Percentiles rank a stretch among this genome's conserved stretches.
phyloP scores from a whole-genome alignment of 2,888 invertebrate species.

The Drosophila mettleri region DNA sequence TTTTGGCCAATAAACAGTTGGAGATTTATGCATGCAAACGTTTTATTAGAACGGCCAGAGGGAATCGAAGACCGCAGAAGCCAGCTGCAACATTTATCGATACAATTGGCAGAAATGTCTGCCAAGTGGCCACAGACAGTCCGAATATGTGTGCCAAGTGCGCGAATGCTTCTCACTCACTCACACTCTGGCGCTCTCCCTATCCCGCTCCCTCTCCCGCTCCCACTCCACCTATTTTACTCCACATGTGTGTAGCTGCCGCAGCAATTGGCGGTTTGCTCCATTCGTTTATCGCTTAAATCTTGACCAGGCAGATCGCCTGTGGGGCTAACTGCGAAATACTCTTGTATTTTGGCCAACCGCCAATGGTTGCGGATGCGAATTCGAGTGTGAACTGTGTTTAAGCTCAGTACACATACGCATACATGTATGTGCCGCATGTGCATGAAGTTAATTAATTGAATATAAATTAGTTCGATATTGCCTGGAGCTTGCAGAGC shows the following conservation, averaged over 20 bases:
- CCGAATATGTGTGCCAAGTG: slow-evolving; percentile 60
- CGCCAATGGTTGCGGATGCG: slow-evolving; percentile 45
- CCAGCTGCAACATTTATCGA: slow-evolving; percentile 62
- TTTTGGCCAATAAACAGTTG: slow-evolving; percentile 51
- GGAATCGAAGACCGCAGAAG: slow-evolving; percentile 26
- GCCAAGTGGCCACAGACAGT: slow-evolving; percentile 56
- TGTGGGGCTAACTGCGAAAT: slow-evolving; percentile 27
- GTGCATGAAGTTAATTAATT: slow-evolving; percentile 61
- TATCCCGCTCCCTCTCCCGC: not conserved
- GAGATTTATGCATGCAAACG: slow-evolving; percentile 64
- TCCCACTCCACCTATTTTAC: not conserved
- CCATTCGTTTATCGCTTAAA: slow-evolving; percentile 54
- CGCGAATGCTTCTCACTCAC: slow-evolving; percentile 28
- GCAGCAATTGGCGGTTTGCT: slow-evolving; percentile 49
- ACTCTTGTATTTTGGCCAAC: slow-evolving; percentile 45
- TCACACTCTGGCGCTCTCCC: not conserved
- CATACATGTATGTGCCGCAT: not conserved
- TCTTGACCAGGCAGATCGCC: slow-evolving; percentile 33
- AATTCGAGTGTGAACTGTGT: slow-evolving; percentile 7
- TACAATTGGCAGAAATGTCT: slow-evolving; percentile 57
- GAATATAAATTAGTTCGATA: slow-evolving; percentile 52
- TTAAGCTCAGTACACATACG: not conserved
- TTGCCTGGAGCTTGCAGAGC: slow-evolving; percentile 8
- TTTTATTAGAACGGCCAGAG: slow-evolving; percentile 48
- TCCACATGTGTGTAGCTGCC: slow-evolving; percentile 9